Percentiles rank a stretch among this genome's conserved stretches.
Conservation (phyloP, 1,140 invertebrate species). For the Cyclargus thomasi region DNA sequence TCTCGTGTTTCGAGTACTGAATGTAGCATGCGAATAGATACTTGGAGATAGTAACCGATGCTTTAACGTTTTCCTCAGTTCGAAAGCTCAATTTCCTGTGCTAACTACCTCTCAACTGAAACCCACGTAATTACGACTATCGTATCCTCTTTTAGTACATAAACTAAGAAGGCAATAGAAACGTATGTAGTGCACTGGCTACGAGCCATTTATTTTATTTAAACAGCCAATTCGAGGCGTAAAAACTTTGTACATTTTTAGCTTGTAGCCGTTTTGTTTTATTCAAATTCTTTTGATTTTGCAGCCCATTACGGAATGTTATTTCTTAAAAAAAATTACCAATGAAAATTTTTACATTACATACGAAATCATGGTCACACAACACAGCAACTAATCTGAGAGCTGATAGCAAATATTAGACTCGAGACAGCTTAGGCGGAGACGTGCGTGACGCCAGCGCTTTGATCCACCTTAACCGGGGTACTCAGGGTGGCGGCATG, state of each 20-base stretch:
- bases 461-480: too few relatives aligned
- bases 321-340: background rate
- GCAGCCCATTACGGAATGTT: background rate
- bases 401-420: too few relatives aligned
- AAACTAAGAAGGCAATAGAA: slow-evolving; percentile 14
- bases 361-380: background rate
- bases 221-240: slow-evolving; percentile 9
- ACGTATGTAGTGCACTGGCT: slow-evolving; percentile 12
- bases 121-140: slow-evolving; percentile 16
- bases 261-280: background rate
- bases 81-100: slow-evolving; percentile 24
- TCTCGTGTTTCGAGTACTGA: background rate
- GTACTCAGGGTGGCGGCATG: too few relatives aligned
- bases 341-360: background rate
- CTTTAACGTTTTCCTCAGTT: slow-evolving; percentile 19
- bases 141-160: slow-evolving; percentile 15
- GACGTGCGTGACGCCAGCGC: too few relatives aligned
- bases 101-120: slow-evolving; percentile 23
- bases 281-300: background rate
- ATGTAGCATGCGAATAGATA: slow-evolving; percentile 34
- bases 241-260: slow-evolving; percentile 7
- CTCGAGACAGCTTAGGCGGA: too few relatives aligned
- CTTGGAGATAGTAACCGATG: slow-evolving; percentile 29
- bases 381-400: too few relatives aligned
- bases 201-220: slow-evolving; percentile 14